Base-by-base conservation (phyloP, 2,113 vertebrate species). In the Fulmarus glacialis region DNA sequence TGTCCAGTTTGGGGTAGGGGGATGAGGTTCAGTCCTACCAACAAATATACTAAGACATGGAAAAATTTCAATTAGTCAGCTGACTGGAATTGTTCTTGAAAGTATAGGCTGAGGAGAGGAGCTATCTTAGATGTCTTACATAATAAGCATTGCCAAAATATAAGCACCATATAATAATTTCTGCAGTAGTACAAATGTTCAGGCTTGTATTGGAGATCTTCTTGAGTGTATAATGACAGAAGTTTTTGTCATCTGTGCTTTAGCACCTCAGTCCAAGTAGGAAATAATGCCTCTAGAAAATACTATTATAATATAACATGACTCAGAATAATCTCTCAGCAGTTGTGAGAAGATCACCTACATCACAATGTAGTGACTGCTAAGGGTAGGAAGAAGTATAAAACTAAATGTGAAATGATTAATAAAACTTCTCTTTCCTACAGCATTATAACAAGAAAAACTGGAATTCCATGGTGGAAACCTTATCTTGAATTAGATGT, bases 271-370 rank as follows among this genome's bases (percentile, higher is more conserved):
- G 63, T 58, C 64, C 62, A 93, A 64, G 38, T 47, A 91, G n/a
- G 30, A 94, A 95, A 92, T 64, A 81, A 75, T 81, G 58, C 2
- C 40, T 38, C 47, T 89, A 50, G 62, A 97, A 95, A 95, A 90
- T 43, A 45, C 8, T 84, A 43, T 94, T 93, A 47, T 67, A 82
- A 62, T 52, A 17, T 30, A 89, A 68, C 20, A 71, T 42, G 77
- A 91, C 75, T 87, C 2, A 78, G 50, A 79, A 77, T n/a, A 94
- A 72, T 87, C 48, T 83, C 82, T 92, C 81, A 87, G 62, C 60
- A 81, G 52, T 63, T 92, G 50, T 82, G 45, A 81, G 43, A 77
- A 72, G 14, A 72, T 60, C 45, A 30, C 50, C 30, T 55, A 45
- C 52, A 75, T 89, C 81, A 73, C 38, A 67, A 32, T 47, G 14